Evolutionary conservation across 2,888 invertebrate species (phyloP).

Genomic region (Rhingia campestris): DNA sequence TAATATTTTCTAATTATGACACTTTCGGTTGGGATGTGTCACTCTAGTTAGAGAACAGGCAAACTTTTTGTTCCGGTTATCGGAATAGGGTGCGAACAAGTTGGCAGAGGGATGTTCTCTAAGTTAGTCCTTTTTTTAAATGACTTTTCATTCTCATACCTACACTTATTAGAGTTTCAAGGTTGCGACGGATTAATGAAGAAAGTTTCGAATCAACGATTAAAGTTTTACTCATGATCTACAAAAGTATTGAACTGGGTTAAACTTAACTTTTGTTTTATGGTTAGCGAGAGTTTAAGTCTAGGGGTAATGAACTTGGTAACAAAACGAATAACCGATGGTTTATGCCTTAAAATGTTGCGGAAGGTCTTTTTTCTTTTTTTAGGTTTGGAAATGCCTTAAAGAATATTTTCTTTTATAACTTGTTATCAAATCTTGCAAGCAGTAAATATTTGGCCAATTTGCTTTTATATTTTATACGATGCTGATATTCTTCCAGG

Average conservation of each 20-base stretch:
- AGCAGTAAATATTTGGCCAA: too few relatives aligned
- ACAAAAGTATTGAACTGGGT: conserved; percentile 55
- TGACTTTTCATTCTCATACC: conserved; percentile 40
- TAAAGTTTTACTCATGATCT: conserved; percentile 64
- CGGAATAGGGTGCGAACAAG: conserved; percentile 27
- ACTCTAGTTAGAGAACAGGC: conserved; percentile 43
- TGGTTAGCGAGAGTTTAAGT: conserved; percentile 35
- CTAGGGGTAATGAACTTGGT: conserved; percentile 42
- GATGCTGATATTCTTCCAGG: too few relatives aligned
- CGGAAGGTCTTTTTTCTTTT: too few relatives aligned
- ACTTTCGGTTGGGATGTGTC: conserved; percentile 64
- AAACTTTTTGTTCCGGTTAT: conserved; percentile 63
- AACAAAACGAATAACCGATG: conserved; percentile 6
- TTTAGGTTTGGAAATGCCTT: too few relatives aligned
- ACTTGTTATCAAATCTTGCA: too few relatives aligned
- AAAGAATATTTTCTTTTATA: too few relatives aligned
- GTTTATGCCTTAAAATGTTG: conserved; percentile 1
- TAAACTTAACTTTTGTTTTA: conserved; percentile 54
- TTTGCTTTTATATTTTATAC: too few relatives aligned
- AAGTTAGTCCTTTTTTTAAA: conserved; percentile 39
- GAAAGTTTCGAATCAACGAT: conserved; percentile 69
- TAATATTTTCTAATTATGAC: conserved; percentile 73
- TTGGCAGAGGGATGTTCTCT: neutral
- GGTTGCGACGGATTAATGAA: conserved; percentile 72
- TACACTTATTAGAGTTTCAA: conserved; percentile 58